These are phyloP conservation scores for Pocillopora verrucosa DNA, from an alignment of 64 coral and sea anemone genomes.

Conservation along the genomic window DNA sequence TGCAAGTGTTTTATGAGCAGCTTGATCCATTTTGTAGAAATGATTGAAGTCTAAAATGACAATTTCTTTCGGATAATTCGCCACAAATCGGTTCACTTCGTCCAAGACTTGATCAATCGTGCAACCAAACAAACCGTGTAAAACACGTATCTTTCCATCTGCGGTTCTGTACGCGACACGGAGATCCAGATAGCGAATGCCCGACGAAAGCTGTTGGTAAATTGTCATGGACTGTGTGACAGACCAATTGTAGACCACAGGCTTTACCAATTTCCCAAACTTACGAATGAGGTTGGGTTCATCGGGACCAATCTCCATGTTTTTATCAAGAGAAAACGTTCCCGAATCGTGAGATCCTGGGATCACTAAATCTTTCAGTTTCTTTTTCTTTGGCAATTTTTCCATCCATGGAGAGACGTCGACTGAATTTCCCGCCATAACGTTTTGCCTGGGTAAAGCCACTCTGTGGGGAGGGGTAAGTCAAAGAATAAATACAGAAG, in stretches of 20 bases:
- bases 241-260: constrained; percentile 78
- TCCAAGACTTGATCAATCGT: constrained; percentile 70
- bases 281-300: no score
- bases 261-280: constrained; percentile 85
- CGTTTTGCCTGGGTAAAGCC: background rate
- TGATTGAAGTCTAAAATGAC: constrained; percentile 81
- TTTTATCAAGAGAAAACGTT: constrained; percentile 87
- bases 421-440: background rate
- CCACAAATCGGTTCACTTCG: constrained; percentile 75
- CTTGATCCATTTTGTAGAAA: constrained; percentile 76
- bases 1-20: constrained; percentile 77
- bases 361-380: constrained; percentile 89
- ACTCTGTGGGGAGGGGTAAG: background rate
- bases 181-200: constrained; percentile 91
- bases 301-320: constrained; percentile 80
- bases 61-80: constrained; percentile 74
- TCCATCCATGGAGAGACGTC: constrained; percentile 79
- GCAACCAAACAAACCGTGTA: constrained; percentile 90
- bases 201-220: constrained; percentile 79
- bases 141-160: constrained; percentile 74
- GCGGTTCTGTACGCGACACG: constrained; percentile 73
- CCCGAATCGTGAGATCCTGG: constrained; percentile 95
- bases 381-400: constrained; percentile 95
- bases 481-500: no score
- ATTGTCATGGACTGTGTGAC: constrained; percentile 83